phyloP scores from a whole-genome alignment of 37 sponge, comb jelly and placozoan genomes.

The Oopsacas minuta region DNA sequence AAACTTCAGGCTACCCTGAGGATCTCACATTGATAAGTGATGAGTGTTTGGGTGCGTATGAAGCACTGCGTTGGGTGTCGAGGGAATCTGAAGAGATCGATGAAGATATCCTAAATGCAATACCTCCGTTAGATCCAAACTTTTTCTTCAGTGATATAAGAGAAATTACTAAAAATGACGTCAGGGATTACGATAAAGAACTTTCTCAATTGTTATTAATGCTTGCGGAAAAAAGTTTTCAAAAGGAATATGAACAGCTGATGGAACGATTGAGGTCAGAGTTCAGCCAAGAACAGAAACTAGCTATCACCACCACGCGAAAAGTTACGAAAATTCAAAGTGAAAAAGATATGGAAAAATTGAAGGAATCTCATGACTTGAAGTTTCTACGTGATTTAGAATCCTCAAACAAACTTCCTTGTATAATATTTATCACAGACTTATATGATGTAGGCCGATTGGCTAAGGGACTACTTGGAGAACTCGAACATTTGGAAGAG shows the following conservation, averaged over 20 bases:
- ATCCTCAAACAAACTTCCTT: not conserved
- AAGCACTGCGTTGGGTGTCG: not conserved
- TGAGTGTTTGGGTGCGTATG: constrained; percentile 3
- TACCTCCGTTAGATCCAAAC: not conserved
- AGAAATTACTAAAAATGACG: not conserved
- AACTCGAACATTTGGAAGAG: not conserved
- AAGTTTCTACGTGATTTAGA: not conserved
- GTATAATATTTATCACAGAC: constrained; percentile 13
- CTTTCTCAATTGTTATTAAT: not conserved
- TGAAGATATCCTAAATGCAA: not conserved
- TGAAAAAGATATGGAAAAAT: not conserved
- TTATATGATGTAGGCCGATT: not conserved
- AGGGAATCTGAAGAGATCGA: not conserved
- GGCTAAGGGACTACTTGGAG: not conserved
- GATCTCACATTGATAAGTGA: not conserved
- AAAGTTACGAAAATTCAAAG: not conserved
- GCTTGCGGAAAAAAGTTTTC: not conserved
- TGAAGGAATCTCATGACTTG: not conserved
- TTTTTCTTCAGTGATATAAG: not conserved
- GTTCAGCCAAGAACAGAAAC: not conserved
- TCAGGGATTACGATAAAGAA: not conserved
- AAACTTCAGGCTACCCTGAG: not conserved
- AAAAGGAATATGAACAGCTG: not conserved
- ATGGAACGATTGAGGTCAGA: not conserved
- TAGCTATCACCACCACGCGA: not conserved